Evolutionary conservation across 2,797 vertebrate species (phyloP), one percentile per base, ranked within the genome.

Genomic region (Saguinus oedipus): DNA sequence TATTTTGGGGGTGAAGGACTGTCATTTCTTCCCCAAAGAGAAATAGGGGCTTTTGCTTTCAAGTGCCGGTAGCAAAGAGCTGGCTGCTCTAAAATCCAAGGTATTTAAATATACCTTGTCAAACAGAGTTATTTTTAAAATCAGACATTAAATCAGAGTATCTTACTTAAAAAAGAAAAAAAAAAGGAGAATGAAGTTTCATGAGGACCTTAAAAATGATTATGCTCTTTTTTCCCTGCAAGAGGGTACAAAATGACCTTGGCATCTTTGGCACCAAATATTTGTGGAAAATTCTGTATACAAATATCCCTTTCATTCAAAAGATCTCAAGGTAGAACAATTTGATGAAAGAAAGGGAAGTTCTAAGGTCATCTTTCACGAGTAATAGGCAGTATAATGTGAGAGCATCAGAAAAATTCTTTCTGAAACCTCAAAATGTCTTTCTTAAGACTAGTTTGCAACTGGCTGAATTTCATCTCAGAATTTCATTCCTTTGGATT

Each of bases 91-190:
- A 97, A 94, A 96, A 96, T 59, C 88, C 68, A 83, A 93, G 46
- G 55, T 80, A 94, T 72, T 96, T 96, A 96, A 94, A 94, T 70
- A 90, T 46, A 97, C 46, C 20, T 94, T 78, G 44, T 92, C 88
- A 96, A 88, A 93, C 55, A 93, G 15, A 94, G 55, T 30, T 53
- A 76, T 57, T n/a, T 80, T 83, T 46, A 70, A 93, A 92, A 90
- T 53, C 42, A 92, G 68, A 90, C 24, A 85, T 33, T 81, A 96
- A 97, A 94, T 93, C 61, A 95, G 44, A 94, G 2, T 48, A 81
- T 70, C 80, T 90, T 70, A 48, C 27, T 89, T 90, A 50, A 68
- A 61, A 75, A 17, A 17, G 86, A 86, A 79, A 82, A 70, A 75
- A 17, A 17, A n/a, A n/a, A 78, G 30, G 30, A 89, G 95, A 93